A percentile compares a stretch with the other conserved stretches of the same genome.
phyloP scores from a whole-genome alignment of 2,888 invertebrate genomes.

The Parascotia fuliginaria region DNA sequence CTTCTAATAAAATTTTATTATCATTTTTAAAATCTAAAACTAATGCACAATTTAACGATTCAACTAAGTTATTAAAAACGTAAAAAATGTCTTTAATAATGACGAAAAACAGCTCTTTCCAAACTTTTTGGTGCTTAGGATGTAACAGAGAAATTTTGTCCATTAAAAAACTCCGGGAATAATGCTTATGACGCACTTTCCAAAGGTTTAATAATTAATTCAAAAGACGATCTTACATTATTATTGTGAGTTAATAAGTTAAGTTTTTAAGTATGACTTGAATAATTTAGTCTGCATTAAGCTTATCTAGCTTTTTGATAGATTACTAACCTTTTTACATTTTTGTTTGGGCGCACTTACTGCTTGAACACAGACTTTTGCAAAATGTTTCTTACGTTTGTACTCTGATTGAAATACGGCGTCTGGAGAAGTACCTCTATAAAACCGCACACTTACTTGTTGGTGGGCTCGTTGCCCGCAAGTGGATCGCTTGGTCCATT shows the following conservation, averaged over 20 bases:
- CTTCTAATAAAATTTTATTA: no score
- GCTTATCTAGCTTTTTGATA: not conserved
- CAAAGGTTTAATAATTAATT: constrained; percentile 46
- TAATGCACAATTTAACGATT: constrained; percentile 4
- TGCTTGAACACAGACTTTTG: no score
- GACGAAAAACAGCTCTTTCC: constrained; percentile 15
- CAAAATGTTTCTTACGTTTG: no score
- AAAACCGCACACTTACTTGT: no score
- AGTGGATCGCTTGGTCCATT: no score
- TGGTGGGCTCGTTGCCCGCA: no score
- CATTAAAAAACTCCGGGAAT: constrained; percentile 40
- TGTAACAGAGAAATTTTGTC: constrained; percentile 37
- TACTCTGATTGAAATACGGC: no score
- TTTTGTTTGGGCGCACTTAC: no score
- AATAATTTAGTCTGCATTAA: not conserved
- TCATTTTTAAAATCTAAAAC: not conserved
- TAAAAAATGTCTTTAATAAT: constrained; percentile 11
- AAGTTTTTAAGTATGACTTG: constrained; percentile 16
- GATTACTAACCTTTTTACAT: no score
- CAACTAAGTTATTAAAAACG: constrained; percentile 3
- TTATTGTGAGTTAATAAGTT: constrained; percentile 35
- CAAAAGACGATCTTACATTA: constrained; percentile 30
- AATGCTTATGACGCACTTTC: constrained; percentile 39
- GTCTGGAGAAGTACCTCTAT: no score
- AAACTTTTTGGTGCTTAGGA: constrained; percentile 33